phyloP scores from a whole-genome alignment of 2,113 vertebrate species.

The Leptobrachium ailaonicum region DNA sequence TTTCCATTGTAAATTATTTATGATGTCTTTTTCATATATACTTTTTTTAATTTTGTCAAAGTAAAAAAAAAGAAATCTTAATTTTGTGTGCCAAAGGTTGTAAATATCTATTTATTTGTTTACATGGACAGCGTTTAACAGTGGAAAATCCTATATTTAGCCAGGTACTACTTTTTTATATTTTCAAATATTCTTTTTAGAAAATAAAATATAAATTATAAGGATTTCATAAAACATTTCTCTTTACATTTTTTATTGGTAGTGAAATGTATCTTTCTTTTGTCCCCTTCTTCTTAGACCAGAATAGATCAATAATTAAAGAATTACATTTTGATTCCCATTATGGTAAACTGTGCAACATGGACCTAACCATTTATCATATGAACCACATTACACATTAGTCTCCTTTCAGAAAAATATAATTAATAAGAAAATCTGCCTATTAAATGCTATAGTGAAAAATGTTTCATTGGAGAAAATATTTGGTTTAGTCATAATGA shows the following conservation, averaged over 20 bases:
- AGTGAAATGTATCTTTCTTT: no score
- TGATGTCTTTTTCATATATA: conserved; percentile 65
- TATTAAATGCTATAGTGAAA: no score
- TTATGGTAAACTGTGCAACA: no score
- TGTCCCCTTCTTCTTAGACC: no score
- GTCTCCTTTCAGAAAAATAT: no score
- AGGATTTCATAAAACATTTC: conserved; percentile 27
- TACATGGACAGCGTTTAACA: conserved; percentile 76
- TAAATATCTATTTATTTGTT: conserved; percentile 99
- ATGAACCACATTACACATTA: no score
- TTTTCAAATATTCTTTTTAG: conserved; percentile 65
- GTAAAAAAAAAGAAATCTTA: conserved; percentile 58
- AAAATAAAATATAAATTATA: conserved; percentile 69
- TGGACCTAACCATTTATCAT: no score
- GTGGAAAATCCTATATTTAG: conserved; percentile 69
- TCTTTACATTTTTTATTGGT: not conserved
- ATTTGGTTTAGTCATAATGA: no score
- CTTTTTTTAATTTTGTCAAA: conserved; percentile 54
- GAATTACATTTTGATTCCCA: no score
- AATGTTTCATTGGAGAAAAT: no score
- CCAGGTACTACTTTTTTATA: conserved; percentile 64
- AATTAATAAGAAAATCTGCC: no score
- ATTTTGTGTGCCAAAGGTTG: conserved; percentile 82
- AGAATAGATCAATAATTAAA: no score
- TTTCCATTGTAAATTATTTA: conserved; percentile 96